Base-by-base conservation (phyloP, 1,140 invertebrate genomes). In the Drosophila ohnishii region DNA sequence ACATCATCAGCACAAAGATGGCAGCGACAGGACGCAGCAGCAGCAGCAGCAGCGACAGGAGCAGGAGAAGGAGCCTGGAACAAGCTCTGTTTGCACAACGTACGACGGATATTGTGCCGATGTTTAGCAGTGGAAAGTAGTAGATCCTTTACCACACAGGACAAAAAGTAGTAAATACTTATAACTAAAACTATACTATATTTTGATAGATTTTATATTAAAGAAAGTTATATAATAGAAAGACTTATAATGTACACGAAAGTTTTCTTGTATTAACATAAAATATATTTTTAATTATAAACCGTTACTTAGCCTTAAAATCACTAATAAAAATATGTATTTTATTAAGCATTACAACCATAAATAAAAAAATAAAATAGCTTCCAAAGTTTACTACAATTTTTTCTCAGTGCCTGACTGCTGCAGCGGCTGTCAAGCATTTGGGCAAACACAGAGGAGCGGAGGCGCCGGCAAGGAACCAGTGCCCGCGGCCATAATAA, bases 1-100 rank as follows among this genome's bases (percentile, higher is more conserved):
- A 90, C 86, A 90, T 83, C 82, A 90, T 86, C 87, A 81, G 83
- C 79, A 86, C 78, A 82, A 90, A 86, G 86, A 90, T 86, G 87
- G 81, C 87, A 60, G 63, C 66, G 55, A 64, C 66, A 67, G 72
- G 58, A 64, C 74, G 60, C 67, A 74, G 59, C 42, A 61, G 47
- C 25, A 61, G 35, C 19, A 51, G 56, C 47, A 32, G 44, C 40
- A 58, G 53, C 59, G 47, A 30, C 28, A 60, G 32, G 9, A 66
- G 61, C 56, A 55, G 25, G 19, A 69, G 14, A 16, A 58, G 63
- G 47, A 34, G 44, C 40, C 37, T 11, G 51, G 53, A 47, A 47
- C 55, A 63, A 56, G 61, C 64, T 60, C 53, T 90, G 82, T 90
- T 86, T 90, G 82, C 86, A 76, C 70, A 82, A 66, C 79, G 86